Evolutionary conservation across 2,113 vertebrate genomes (phyloP), one percentile per base, ranked within the genome.

Genomic region (Equus przewalskii): DNA sequence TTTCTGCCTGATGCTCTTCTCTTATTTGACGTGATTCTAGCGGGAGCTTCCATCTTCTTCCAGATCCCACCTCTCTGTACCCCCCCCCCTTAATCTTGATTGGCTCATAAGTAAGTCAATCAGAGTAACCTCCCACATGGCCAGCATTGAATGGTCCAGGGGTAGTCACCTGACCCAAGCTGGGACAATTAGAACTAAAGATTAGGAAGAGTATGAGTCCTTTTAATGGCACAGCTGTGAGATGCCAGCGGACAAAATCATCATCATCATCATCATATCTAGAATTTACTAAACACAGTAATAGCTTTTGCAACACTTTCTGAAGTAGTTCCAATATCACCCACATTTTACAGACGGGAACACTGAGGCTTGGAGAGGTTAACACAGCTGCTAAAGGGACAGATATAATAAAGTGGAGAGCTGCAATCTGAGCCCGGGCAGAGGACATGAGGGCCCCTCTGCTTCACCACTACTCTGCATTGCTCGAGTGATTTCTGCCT

Each of bases 401-500:
- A 54, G n/a, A 72, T 22, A 46, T 56, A 15, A 6, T 33, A 70
- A 79, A 22, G 13, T 26, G 60, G 67, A 46, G 18, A 1, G 28
- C 5, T 28, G 36, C 22, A 30, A 0, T 49, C 19, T 24, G n/a
- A 58, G 44, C 16, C 28, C 73, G 62, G 24, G 46, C 6, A 60
- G 24, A 36, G 0, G 46, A 41, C 33, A 7, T 6, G 9, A 13
- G 64, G 9, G 7, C 1, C 3, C 11, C 75, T 28, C 0, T 19
- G 69, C 41, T 46, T 26, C 36, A 12, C 30, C 6, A 4, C 12
- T 2, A 15, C 6, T 26, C 87, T 33, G 1, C 5, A 3, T 7
- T 10, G 7, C 24, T 78, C 19, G 2, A 49, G 36, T 84, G 44
- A 46, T 58, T 89, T 51, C 84, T 26, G 54, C 21, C 46, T 84